Evolutionary conservation across 2,113 vertebrate genomes (phyloP).

Genomic region (Isichthys henryi): DNA sequence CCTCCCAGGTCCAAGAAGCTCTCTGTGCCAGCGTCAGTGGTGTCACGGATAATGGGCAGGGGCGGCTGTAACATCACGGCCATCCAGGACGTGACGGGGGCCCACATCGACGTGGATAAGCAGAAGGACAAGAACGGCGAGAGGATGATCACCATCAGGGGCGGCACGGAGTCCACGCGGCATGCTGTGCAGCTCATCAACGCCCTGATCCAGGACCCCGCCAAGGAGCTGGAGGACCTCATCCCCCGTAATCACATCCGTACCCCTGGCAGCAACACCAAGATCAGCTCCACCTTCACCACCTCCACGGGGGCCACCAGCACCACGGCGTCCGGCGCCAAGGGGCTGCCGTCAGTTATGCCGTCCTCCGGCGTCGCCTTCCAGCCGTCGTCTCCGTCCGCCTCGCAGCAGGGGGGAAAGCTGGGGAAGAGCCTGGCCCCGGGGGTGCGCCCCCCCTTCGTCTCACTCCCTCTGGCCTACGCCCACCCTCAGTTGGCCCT

Average conservation of each 20-base stretch:
- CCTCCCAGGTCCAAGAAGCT: conserved; percentile 89
- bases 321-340: conserved; percentile 72
- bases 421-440: conserved; percentile 80
- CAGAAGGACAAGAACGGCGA: conserved; percentile 99
- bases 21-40: conserved; percentile 93
- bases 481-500: conserved; percentile 94
- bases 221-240: conserved; percentile 97
- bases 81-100: conserved; percentile 96
- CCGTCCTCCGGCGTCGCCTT: conserved; percentile 77
- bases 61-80: conserved; percentile 98
- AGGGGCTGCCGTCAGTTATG: conserved; percentile 79
- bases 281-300: conserved; percentile 71
- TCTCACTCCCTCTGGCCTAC: conserved; percentile 88
- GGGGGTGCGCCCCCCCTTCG: conserved; percentile 88
- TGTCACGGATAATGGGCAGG: conserved; percentile 97
- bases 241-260: conserved; percentile 97
- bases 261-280: conserved; percentile 75
- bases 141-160: conserved; percentile 98
- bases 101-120: conserved; percentile 97
- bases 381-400: conserved; percentile 75
- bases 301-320: conserved; percentile 74
- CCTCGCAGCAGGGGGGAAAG: conserved; percentile 79
- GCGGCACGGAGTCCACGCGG: conserved; percentile 92
- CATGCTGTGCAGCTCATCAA: conserved; percentile 96
- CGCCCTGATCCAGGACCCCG: conserved; percentile 96